Conservation (phyloP, 1,140 invertebrate species). For the Drosophila athabasca region DNA sequence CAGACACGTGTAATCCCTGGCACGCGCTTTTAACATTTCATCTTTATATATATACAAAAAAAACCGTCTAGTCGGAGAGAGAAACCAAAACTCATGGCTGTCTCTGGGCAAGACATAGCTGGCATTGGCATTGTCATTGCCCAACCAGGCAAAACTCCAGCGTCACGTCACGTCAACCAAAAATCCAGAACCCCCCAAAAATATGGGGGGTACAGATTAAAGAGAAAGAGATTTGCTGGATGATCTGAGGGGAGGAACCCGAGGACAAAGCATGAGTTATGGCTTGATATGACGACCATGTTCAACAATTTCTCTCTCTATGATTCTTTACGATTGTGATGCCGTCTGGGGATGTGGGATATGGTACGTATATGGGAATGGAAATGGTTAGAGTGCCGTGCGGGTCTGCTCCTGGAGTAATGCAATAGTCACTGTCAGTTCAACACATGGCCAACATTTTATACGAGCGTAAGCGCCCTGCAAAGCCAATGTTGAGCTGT, state of each 20-base stretch:
- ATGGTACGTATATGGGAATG: slow-evolving; percentile 12
- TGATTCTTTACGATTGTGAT: slow-evolving; percentile 48
- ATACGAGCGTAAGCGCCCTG: too few species aligned
- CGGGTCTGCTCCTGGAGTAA: neutral
- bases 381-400: slow-evolving; percentile 3
- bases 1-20: slow-evolving; percentile 72
- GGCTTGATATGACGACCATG: slow-evolving; percentile 58
- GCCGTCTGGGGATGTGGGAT: slow-evolving; percentile 7
- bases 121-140: slow-evolving; percentile 61
- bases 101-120: slow-evolving; percentile 32
- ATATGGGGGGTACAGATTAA: slow-evolving; percentile 50
- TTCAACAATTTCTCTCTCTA: slow-evolving; percentile 52
- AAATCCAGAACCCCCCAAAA: slow-evolving; percentile 40
- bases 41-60: slow-evolving; percentile 11
- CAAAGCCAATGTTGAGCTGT: neutral
- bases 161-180: slow-evolving; percentile 70
- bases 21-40: slow-evolving; percentile 35
- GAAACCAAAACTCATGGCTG: slow-evolving; percentile 33
- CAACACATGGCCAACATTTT: slow-evolving; percentile 36
- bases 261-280: slow-evolving; percentile 73
- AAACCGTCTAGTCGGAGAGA: slow-evolving; percentile 45
- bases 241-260: slow-evolving; percentile 11
- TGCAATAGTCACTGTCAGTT: slow-evolving; percentile 50
- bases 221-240: slow-evolving; percentile 9
- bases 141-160: slow-evolving; percentile 51